Conservation (phyloP, 2,888 invertebrate genomes). For the Pomacea canaliculata region DNA sequence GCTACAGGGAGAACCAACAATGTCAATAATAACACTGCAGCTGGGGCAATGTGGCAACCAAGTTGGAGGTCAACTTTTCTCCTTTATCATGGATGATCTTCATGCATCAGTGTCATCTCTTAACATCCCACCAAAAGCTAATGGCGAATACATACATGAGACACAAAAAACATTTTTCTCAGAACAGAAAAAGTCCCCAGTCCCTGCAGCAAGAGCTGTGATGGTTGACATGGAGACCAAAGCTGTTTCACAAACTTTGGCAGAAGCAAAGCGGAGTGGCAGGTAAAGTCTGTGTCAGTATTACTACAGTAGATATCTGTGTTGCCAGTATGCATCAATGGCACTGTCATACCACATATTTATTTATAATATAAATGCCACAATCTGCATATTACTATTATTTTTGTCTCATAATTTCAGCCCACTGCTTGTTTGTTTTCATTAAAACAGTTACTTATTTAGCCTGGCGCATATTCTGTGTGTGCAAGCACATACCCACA, state of each 20-base stretch:
- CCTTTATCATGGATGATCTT: conserved; percentile 58
- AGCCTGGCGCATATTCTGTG: too few relatives aligned
- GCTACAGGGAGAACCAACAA: not conserved
- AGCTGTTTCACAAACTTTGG: conserved; percentile 57
- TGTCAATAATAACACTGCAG: conserved; percentile 69
- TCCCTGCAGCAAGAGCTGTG: conserved; percentile 63
- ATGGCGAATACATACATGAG: conserved; percentile 52
- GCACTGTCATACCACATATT: too few relatives aligned
- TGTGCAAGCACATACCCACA: too few relatives aligned
- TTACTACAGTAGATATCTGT: too few relatives aligned
- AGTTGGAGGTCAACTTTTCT: conserved; percentile 66
- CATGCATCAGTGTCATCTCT: conserved; percentile 42
- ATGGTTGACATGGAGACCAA: conserved; percentile 71
- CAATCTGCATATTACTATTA: too few relatives aligned
- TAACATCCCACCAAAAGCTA: conserved; percentile 42
- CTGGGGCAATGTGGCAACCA: conserved; percentile 72
- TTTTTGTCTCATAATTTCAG: too few relatives aligned
- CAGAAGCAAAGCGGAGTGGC: conserved; percentile 52
- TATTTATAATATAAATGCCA: too few relatives aligned
- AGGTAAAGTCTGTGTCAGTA: conserved; percentile 20
- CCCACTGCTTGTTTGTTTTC: too few relatives aligned
- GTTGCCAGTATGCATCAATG: too few relatives aligned
- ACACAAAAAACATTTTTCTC: conserved; percentile 57
- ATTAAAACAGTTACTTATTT: too few relatives aligned
- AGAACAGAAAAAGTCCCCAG: conserved; percentile 27